Conservation (phyloP, 2,888 invertebrate genomes). For the Limnephilus auricula region DNA sequence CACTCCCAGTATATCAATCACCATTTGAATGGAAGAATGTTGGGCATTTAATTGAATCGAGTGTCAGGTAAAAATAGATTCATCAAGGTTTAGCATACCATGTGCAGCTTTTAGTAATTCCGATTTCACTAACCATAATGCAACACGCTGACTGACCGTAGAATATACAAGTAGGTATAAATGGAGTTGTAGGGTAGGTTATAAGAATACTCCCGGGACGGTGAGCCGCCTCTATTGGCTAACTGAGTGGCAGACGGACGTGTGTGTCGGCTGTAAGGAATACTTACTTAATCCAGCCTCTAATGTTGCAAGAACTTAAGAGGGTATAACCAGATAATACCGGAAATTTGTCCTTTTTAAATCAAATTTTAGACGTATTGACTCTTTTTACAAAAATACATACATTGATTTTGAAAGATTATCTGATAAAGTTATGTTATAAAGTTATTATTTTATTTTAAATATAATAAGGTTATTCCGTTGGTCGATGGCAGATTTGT, state of each 20-base stretch:
- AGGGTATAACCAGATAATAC: too few species aligned
- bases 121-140: conserved; percentile 8
- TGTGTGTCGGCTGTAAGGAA: background rate
- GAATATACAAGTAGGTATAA: conserved; percentile 55
- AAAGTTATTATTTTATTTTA: too few species aligned
- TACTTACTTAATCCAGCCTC: background rate
- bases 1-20: background rate
- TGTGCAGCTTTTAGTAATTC: background rate
- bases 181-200: conserved; percentile 6
- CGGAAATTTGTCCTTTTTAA: too few species aligned
- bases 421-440: too few species aligned
- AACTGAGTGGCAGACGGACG: conserved; percentile 9
- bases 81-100: background rate
- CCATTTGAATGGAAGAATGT: background rate
- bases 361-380: too few species aligned
- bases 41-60: background rate
- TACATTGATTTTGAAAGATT: too few species aligned
- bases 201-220: conserved; percentile 50
- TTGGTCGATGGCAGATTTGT: too few species aligned
- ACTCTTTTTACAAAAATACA: too few species aligned
- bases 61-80: background rate
- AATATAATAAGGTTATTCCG: too few species aligned
- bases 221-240: conserved; percentile 23
- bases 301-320: background rate
- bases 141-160: conserved; percentile 46